Evolutionary conservation across 2,888 invertebrate species (phyloP).

Genomic region (Eupithecia pulchellata): DNA sequence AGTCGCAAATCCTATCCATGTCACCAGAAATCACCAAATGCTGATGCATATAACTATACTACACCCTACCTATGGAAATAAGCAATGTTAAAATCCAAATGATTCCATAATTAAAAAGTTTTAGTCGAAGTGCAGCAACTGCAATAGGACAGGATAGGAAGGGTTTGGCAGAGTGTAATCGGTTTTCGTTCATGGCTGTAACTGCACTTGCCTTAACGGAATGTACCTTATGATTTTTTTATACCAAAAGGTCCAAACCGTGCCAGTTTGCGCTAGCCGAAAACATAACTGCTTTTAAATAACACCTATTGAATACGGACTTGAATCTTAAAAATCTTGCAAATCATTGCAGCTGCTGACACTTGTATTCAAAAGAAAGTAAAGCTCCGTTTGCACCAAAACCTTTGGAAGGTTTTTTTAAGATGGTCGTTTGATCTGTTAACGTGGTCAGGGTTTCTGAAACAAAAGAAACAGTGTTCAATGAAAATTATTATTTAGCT

Average conservation of each 20-base stretch:
- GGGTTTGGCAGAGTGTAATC: conserved; percentile 60
- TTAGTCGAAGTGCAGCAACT: conserved; percentile 58
- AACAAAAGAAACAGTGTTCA: conserved; percentile 21
- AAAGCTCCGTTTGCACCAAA: conserved; percentile 12
- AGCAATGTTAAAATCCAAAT: background rate
- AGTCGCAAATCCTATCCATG: background rate
- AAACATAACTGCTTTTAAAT: conserved; percentile 57
- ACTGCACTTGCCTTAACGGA: conserved; percentile 69
- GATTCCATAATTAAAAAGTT: conserved; percentile 63
- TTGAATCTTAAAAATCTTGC: background rate
- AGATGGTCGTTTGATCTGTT: background rate
- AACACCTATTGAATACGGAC: conserved; percentile 25
- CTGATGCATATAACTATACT: background rate
- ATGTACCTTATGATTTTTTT: conserved; percentile 49
- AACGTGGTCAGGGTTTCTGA: conserved; percentile 21
- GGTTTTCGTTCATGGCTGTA: conserved; percentile 77
- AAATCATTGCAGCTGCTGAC: conserved; percentile 53
- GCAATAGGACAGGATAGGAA: conserved; percentile 47
- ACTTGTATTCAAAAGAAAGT: conserved; percentile 42
- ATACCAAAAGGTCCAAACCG: conserved; percentile 54
- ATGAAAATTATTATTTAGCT: too few species aligned
- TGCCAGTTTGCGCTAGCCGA: conserved; percentile 66
- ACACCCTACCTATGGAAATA: background rate
- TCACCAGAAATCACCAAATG: background rate
- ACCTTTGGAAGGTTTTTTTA: background rate